These are phyloP conservation scores for Stenotaenia linearis DNA, from an alignment of 2,888 invertebrate genomes.

Conservation along the genomic window DNA sequence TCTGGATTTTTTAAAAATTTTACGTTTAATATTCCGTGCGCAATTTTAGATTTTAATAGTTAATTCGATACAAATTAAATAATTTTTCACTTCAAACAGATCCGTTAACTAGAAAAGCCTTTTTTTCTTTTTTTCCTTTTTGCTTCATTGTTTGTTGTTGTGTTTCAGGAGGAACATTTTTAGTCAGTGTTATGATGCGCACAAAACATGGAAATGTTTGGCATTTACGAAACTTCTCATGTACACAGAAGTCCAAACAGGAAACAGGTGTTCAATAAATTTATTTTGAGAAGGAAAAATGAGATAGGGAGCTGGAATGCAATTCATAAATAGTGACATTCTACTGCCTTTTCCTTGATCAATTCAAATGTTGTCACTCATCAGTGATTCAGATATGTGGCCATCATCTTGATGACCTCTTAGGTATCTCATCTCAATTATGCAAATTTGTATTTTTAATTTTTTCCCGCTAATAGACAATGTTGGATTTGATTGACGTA, in stretches of 20 bases:
- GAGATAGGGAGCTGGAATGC: constrained; percentile 26
- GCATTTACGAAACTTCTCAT: constrained; percentile 5
- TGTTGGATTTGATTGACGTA: constrained; percentile 5
- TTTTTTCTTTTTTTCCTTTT: background rate
- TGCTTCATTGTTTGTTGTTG: background rate
- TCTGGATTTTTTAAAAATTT: background rate
- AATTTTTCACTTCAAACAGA: too few species aligned
- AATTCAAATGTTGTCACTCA: constrained; percentile 26
- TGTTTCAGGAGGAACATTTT: background rate
- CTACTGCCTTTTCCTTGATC: constrained; percentile 15
- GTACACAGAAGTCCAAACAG: constrained; percentile 21
- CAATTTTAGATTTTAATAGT: too few species aligned
- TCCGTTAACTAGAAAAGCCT: too few species aligned
- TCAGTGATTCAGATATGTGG: constrained; percentile 24
- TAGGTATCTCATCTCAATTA: constrained; percentile 9
- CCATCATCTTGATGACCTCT: constrained; percentile 23
- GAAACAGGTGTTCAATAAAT: constrained; percentile 26
- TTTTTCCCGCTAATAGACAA: background rate
- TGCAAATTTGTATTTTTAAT: background rate
- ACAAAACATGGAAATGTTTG: constrained; percentile 14
- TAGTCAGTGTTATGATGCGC: background rate
- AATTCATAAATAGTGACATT: constrained; percentile 26
- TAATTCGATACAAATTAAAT: too few species aligned
- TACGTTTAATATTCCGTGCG: too few species aligned
- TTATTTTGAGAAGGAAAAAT: constrained; percentile 26